Percentiles rank a stretch among this genome's conserved stretches.
phyloP scores from a whole-genome alignment of 2,888 invertebrate genomes.

The Magallana nippona region DNA sequence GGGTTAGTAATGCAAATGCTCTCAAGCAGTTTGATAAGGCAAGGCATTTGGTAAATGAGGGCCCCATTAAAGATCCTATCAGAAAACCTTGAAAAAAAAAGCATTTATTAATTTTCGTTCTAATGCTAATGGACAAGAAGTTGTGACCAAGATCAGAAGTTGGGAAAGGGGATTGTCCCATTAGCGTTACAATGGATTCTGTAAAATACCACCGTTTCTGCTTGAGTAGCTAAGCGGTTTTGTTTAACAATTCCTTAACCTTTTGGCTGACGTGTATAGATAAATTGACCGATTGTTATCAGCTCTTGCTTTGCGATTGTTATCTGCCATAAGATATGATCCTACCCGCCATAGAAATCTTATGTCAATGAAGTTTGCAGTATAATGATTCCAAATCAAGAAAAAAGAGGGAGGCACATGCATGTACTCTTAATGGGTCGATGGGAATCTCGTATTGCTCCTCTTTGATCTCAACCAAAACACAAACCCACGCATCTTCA shows the following conservation, averaged over 20 bases:
- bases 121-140: conserved; percentile 12
- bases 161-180: background rate
- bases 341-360: background rate
- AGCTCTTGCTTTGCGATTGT: conserved; percentile 17
- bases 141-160: background rate
- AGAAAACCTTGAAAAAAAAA: background rate
- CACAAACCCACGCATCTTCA: too few species aligned
- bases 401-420: background rate
- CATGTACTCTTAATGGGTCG: too few species aligned
- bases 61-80: background rate
- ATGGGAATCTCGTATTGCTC: too few species aligned
- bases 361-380: background rate
- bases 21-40: background rate
- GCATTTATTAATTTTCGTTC: background rate
- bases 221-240: background rate
- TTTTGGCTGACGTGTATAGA: background rate
- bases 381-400: background rate
- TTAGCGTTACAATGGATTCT: background rate
- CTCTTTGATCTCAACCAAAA: too few species aligned
- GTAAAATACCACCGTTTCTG: background rate
- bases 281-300: background rate
- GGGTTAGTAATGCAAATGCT: background rate
- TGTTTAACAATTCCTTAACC: background rate
- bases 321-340: conserved; percentile 14
- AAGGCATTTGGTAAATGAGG: conserved; percentile 18